Evolutionary conservation across 2,113 vertebrate genomes (phyloP).

Genomic region (Mandrillus leucophaeus): DNA sequence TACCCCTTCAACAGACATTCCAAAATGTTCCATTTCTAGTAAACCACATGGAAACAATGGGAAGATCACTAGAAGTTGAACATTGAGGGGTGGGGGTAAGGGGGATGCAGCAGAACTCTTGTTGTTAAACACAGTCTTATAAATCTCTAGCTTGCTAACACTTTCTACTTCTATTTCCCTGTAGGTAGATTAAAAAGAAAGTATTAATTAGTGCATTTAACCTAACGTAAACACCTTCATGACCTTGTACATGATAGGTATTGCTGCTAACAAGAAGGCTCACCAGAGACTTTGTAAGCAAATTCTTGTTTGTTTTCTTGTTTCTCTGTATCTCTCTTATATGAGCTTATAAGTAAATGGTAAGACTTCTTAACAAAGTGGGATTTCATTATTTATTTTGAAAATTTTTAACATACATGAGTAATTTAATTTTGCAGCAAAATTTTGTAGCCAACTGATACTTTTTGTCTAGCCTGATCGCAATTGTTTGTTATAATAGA

Average conservation of each 20-base stretch:
- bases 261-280: neutral
- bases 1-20: neutral
- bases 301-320: slow-evolving; percentile 16
- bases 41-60: neutral
- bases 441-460: slow-evolving; percentile 59
- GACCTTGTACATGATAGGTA: neutral
- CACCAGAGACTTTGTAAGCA: neutral
- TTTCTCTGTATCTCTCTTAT: neutral
- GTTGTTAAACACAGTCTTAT: neutral
- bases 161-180: neutral
- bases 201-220: slow-evolving; percentile 21
- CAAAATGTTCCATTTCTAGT: neutral
- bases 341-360: neutral
- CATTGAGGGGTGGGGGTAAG: accelerated
- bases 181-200: neutral
- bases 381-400: slow-evolving; percentile 45
- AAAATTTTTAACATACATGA: neutral
- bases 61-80: neutral
- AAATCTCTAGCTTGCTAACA: neutral
- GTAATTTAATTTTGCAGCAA: slow-evolving; percentile 50
- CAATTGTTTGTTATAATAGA: slow-evolving; percentile 37
- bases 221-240: neutral
- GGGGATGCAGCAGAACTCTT: accelerated
- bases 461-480: neutral
- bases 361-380: slow-evolving; percentile 12